Conservation (phyloP, 2,888 invertebrate species). For the Synanthedon vespiformis region DNA sequence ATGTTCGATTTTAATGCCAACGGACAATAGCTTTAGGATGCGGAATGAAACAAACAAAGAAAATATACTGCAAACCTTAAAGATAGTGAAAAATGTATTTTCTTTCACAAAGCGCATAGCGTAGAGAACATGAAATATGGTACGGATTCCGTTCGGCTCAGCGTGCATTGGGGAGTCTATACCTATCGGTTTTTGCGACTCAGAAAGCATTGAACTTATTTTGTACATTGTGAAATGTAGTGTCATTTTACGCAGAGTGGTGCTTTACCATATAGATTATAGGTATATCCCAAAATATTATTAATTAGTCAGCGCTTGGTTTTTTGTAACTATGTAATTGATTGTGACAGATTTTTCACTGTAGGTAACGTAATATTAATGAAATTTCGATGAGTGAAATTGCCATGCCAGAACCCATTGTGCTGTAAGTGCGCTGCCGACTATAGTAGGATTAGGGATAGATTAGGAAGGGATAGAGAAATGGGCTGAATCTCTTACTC, state of each 20-base stretch:
- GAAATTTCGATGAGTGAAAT: too few relatives aligned
- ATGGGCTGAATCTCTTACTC: background rate
- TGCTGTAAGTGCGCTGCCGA: background rate
- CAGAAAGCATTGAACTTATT: conserved; percentile 54
- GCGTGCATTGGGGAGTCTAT: conserved; percentile 44
- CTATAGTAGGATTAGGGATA: background rate
- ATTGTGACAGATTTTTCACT: too few relatives aligned
- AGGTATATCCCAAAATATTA: too few relatives aligned
- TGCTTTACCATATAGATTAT: too few relatives aligned
- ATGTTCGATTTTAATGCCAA: background rate
- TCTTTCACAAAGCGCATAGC: conserved; percentile 67
- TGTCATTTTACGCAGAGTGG: conserved; percentile 1
- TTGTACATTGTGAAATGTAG: conserved; percentile 30
- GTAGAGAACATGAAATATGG: conserved; percentile 64
- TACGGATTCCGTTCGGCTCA: conserved; percentile 60
- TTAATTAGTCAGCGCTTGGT: too few relatives aligned
- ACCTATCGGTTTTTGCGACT: conserved; percentile 58
- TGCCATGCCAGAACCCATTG: background rate
- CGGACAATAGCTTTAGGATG: conserved; percentile 3
- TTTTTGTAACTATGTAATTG: too few relatives aligned
- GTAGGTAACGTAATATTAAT: too few relatives aligned
- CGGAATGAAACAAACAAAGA: conserved; percentile 38
- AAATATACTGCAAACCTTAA: conserved; percentile 43
- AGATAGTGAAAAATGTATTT: conserved; percentile 67
- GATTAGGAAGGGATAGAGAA: background rate